Evolutionary conservation across 53 echinoderm and acorn worm genomes (phyloP), one percentile per base, ranked within the genome.

Genomic region (Astropecten irregularis): DNA sequence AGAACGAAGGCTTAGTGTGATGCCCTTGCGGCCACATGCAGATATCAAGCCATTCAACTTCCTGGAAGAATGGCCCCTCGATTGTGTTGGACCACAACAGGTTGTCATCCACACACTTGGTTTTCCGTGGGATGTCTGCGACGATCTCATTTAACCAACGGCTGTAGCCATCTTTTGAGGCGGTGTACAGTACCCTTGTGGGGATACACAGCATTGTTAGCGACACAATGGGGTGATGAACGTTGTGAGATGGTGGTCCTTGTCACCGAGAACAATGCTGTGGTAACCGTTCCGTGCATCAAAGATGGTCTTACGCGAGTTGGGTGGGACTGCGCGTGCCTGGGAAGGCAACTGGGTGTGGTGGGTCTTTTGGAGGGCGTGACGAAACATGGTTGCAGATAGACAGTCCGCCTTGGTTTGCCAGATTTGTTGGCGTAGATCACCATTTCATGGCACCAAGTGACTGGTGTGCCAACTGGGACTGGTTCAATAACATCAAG

Each of bases 91-190:
- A 61, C 83, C 72, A 59, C 34, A 82, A 32, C 25, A 88, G 20
- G 16, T 71, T 72, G 64, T 88, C 72, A 35, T 88, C 88, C 21
- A 87, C 79, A 68, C 79, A 87, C 49, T 87, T 87, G n/a, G 84
- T 84, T 15, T 84, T 84, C 22, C 20, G 8, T 28, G 70, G 84
- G 37, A 84, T 55, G 39, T 70, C 71, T 1, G 69, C 56, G 1
- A 82, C 62, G 7, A 71, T 82, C 71, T 88, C 82, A 49, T 69
- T 61, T 23, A 40, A 70, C 2, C 64, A 53, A 6, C 51, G 30
- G 39, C 23, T 61, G 32, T 79, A 77, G 10, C 84, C 66, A 19
- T 89, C 84, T 20, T 57, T 60, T 18, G 66, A 84, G 26, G 89
- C 74, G 5, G 68, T 89, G 66, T 89, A 84, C n/a, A n/a, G n/a